A percentile compares a stretch with the other conserved stretches of the same genome.
phyloP scores from a whole-genome alignment of 2,888 invertebrate species.

The Galerucella pusilla region DNA sequence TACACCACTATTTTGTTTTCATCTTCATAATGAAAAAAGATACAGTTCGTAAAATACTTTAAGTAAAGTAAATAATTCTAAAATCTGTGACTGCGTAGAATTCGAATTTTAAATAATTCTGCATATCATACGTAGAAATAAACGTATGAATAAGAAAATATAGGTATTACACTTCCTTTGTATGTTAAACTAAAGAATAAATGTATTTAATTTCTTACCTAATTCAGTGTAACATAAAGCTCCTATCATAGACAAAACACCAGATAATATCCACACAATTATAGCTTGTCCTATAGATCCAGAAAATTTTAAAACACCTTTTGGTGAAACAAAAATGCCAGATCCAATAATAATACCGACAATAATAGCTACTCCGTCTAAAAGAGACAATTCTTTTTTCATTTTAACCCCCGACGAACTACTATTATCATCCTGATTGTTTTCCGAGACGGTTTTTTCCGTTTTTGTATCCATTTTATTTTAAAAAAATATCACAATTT shows the following conservation, averaged over 20 bases:
- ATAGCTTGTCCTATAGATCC: slow-evolving; percentile 91
- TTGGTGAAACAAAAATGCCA: slow-evolving; percentile 95
- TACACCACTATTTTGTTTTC: no score
- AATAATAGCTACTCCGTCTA: slow-evolving; percentile 95
- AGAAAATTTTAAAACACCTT: slow-evolving; percentile 90
- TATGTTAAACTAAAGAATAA: no score
- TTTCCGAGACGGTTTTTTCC: slow-evolving; percentile 24
- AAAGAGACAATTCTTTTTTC: slow-evolving; percentile 88
- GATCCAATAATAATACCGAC: slow-evolving; percentile 97
- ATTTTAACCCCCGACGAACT: slow-evolving; percentile 72
- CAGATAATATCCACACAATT: slow-evolving; percentile 89
- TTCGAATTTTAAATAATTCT: background rate
- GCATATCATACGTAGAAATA: background rate
- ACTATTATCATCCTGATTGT: slow-evolving; percentile 17
- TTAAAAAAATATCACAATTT: slow-evolving; percentile 4
- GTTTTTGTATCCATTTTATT: slow-evolving; percentile 29
- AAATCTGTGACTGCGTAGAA: background rate
- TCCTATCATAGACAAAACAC: slow-evolving; percentile 90
- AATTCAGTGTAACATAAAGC: slow-evolving; percentile 98
- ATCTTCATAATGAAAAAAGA: no score
- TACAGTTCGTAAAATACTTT: no score
- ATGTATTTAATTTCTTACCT: slow-evolving; percentile 66
- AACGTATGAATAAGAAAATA: no score
- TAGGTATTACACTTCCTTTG: no score
- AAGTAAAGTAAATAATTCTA: no score